These are phyloP conservation scores for Phyllostomus hastatus DNA, from an alignment of 2,113 vertebrate genomes.

Conservation along the genomic window DNA sequence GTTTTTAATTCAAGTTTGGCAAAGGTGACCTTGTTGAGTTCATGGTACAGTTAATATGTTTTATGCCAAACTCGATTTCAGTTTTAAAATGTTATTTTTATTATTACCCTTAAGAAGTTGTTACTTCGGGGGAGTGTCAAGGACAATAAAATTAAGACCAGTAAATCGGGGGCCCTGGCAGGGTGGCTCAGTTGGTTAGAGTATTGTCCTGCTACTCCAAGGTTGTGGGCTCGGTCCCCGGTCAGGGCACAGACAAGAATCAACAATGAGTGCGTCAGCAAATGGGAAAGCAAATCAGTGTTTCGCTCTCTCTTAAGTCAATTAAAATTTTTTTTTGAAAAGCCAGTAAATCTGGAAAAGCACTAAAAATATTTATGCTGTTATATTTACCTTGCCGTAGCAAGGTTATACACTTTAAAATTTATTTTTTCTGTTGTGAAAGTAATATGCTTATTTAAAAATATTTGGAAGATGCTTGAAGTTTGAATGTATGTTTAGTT, in stretches of 20 bases:
- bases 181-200: too few relatives aligned
- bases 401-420: not conserved
- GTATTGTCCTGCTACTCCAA: too few relatives aligned
- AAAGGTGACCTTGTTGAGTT: constrained; percentile 36
- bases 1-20: constrained; percentile 50
- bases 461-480: not conserved
- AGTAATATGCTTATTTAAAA: not conserved
- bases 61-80: constrained; percentile 14
- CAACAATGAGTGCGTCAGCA: too few relatives aligned
- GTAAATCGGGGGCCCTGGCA: not conserved
- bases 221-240: too few relatives aligned
- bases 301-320: too few relatives aligned
- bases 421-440: not conserved
- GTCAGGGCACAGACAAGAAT: too few relatives aligned
- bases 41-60: not conserved
- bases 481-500: not conserved
- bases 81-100: not conserved
- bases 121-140: constrained; percentile 23
- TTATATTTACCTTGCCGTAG: not conserved
- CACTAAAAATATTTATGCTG: not conserved
- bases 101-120: constrained; percentile 21
- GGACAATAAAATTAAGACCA: not conserved
- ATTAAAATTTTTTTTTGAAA: not conserved
- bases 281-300: too few relatives aligned
- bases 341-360: not conserved